Conservation (phyloP, 2,888 invertebrate species). For the Helicoverpa assulta region DNA sequence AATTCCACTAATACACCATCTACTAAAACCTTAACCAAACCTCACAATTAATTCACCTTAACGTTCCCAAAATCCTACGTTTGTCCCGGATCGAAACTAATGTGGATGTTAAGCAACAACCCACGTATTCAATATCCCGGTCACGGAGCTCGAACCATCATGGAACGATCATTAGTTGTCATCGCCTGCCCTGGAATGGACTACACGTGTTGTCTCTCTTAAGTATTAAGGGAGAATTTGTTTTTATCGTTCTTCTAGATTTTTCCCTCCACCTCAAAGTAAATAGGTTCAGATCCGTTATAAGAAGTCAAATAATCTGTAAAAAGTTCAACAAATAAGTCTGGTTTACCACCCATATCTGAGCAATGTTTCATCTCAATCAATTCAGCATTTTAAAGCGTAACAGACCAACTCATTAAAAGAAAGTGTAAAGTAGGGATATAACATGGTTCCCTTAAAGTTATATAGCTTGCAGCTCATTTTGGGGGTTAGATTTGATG, state of each 20-base stretch:
- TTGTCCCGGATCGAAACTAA: constrained; percentile 49
- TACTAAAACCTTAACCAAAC: background rate
- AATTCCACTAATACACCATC: constrained; percentile 5
- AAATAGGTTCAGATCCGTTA: no score
- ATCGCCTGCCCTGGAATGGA: constrained; percentile 33
- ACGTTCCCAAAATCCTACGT: constrained; percentile 12
- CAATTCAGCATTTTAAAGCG: no score
- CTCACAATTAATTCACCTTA: constrained; percentile 6
- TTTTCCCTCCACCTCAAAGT: no score
- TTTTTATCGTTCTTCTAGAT: background rate
- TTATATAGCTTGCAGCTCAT: no score
- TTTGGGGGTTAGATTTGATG: no score
- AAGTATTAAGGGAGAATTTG: background rate
- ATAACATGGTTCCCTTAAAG: no score
- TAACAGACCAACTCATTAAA: no score
- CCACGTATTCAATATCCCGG: constrained; percentile 64
- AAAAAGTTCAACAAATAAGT: no score
- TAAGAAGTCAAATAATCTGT: no score
- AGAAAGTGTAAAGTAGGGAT: no score
- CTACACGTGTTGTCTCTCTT: constrained; percentile 8
- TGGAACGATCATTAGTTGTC: constrained; percentile 53
- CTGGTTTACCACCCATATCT: no score
- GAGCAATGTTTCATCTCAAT: no score
- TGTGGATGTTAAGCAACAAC: constrained; percentile 46
- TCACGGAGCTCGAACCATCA: constrained; percentile 30